These are phyloP conservation scores for Cosmorhoe ocellata DNA, from an alignment of 2,888 invertebrate genomes.

Conservation along the genomic window DNA sequence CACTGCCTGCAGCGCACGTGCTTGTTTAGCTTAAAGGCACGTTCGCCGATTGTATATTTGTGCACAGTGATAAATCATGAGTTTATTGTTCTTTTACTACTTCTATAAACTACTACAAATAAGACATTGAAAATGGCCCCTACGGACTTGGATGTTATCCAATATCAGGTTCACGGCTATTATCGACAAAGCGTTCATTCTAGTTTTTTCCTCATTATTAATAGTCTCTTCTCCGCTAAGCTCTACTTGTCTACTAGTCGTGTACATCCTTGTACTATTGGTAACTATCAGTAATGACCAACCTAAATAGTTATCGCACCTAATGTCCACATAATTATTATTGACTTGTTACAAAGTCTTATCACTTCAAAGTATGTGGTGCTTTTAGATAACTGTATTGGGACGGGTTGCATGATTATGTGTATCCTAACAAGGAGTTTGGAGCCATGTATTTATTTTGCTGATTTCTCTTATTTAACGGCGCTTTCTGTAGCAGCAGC, in stretches of 20 bases:
- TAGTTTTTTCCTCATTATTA: slow-evolving; percentile 15
- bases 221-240: not conserved
- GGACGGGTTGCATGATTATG: slow-evolving; percentile 6
- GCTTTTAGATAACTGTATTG: slow-evolving; percentile 34
- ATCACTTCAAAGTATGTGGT: slow-evolving; percentile 44
- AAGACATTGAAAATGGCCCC: slow-evolving; percentile 17
- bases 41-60: slow-evolving; percentile 46
- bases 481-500: slow-evolving; percentile 13
- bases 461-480: slow-evolving; percentile 12
- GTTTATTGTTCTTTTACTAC: slow-evolving; percentile 33
- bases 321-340: slow-evolving; percentile 54
- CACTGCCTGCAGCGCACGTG: slow-evolving; percentile 70
- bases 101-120: slow-evolving; percentile 28
- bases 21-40: slow-evolving; percentile 68
- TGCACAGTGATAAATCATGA: slow-evolving; percentile 48
- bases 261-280: slow-evolving; percentile 1
- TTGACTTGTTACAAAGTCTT: slow-evolving; percentile 41
- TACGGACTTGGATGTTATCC: slow-evolving; percentile 11
- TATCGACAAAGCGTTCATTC: slow-evolving; percentile 8
- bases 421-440: slow-evolving; percentile 16
- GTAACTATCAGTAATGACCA: slow-evolving; percentile 42
- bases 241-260: slow-evolving; percentile 7
- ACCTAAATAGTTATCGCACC: slow-evolving; percentile 62
- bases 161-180: slow-evolving; percentile 25
- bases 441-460: slow-evolving; percentile 8